phyloP scores from a whole-genome alignment of 2,888 invertebrate genomes.

The Cremastobaeus sp. region DNA sequence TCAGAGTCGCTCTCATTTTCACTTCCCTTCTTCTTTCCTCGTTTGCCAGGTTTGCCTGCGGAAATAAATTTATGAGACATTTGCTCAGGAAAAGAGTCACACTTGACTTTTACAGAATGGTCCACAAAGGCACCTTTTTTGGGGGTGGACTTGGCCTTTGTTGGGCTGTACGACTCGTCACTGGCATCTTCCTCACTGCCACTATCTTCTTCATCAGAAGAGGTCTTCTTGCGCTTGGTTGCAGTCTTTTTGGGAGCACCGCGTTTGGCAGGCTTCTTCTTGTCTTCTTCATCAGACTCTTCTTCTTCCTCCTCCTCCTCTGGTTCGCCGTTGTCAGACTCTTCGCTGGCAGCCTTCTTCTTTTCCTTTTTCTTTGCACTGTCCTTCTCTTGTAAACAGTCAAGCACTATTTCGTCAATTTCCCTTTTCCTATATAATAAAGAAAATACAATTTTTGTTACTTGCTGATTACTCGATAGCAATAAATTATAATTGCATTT shows the following conservation, averaged over 20 bases:
- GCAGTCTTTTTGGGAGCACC: constrained; percentile 79
- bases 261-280: constrained; percentile 81
- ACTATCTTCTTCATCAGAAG: constrained; percentile 80
- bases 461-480: not conserved
- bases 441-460: not conserved
- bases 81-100: not conserved
- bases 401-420: constrained; percentile 93
- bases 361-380: constrained; percentile 78
- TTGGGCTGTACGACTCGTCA: constrained; percentile 82
- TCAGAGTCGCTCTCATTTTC: constrained; percentile 85
- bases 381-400: constrained; percentile 81
- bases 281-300: constrained; percentile 78
- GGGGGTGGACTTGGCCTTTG: constrained; percentile 80
- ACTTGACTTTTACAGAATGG: too few relatives aligned
- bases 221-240: constrained; percentile 79
- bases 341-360: constrained; percentile 77
- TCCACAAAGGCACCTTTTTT: constrained; percentile 81
- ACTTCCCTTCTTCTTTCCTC: constrained; percentile 82
- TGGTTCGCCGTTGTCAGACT: constrained; percentile 79
- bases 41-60: constrained; percentile 75
- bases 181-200: constrained; percentile 80
- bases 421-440: constrained; percentile 85
- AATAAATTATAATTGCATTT: not conserved
- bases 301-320: constrained; percentile 79
- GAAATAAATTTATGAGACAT: not conserved